Base-by-base conservation (phyloP, 2,113 vertebrate species). In the Athene cunicularia region DNA sequence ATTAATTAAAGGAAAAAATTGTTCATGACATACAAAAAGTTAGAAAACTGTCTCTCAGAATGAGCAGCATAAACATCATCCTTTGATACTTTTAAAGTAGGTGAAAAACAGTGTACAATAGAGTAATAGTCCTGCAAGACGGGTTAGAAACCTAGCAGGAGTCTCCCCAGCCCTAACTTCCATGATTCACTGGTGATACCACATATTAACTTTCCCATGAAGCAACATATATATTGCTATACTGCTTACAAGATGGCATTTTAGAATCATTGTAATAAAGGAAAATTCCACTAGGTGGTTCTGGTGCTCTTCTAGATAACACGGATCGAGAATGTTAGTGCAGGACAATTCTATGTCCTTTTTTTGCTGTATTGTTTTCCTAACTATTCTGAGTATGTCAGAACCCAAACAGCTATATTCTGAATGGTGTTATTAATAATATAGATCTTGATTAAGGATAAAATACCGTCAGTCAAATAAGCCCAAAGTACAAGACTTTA, bases 271-370 rank as follows among this genome's bases (percentile, higher is more conserved):
- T 98, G 97, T 93, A 98, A 84, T 98, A 95, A 97, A 63, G 5
- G 59, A 93, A 98, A 96, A 47, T 28, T 96, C 98, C 98, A 98
- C 98, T 98, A 98, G 98, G 92, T 98, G 98, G 98, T 47, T 92
- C 97, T 98, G 94, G 91, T 97, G 98, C 75, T 96, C 98, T 98
- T 97, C 97, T 76, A 37, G 37, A 37, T 37, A 73, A 88, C 80
- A 91, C 88, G 77, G 62, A 63, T 74, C 1, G 3, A 66, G 47
- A 24, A 2, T 47, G 45, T 52, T 58, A 5, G n/a, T 16, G 55
- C 53, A 7, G 1, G 3, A n/a, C 23, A 82, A 9, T 9, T 85
- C 27, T 5, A 4, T 16, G 10, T 5, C 18, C 41, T 28, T 45
- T 19, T 26, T 74, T 70, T 80, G 4, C n/a, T 33, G 7, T 71